Percentiles rank a stretch among this genome's conserved stretches.
phyloP scores from a whole-genome alignment of 92 coral and sea anemone genomes.

The Heteractis magnifica region DNA sequence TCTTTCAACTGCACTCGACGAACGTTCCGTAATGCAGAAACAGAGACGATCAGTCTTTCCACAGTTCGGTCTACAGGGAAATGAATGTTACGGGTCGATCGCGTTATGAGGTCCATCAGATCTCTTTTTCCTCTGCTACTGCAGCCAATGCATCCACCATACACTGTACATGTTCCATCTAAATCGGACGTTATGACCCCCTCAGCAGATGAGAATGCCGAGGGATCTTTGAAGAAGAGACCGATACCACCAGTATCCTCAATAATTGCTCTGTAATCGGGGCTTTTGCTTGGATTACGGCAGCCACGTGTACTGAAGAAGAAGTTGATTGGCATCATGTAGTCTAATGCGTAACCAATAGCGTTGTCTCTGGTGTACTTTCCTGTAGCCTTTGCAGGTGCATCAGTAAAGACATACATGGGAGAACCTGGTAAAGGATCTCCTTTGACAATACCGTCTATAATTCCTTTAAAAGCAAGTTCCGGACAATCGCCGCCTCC shows the following conservation, averaged over 20 bases:
- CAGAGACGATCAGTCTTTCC: conserved; percentile 52
- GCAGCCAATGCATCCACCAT: conserved; percentile 37
- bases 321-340: conserved; percentile 21
- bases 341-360: conserved; percentile 30
- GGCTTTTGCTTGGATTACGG: conserved; percentile 10
- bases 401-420: conserved; percentile 71
- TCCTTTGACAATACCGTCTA: conserved; percentile 49
- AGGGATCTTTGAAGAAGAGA: conserved; percentile 44
- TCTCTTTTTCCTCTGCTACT: conserved; percentile 14
- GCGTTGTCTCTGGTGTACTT: conserved; percentile 54
- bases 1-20: conserved; percentile 43
- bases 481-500: conserved; percentile 34
- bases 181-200: conserved; percentile 38
- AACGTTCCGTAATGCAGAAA: conserved; percentile 28
- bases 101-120: conserved; percentile 1
- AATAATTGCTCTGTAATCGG: conserved; percentile 32
- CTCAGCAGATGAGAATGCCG: conserved; percentile 43
- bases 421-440: conserved; percentile 46
- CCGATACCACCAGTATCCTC: conserved; percentile 62
- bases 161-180: conserved; percentile 57
- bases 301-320: conserved; percentile 39
- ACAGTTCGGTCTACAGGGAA: conserved; percentile 75
- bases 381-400: conserved; percentile 37
- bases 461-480: conserved; percentile 50
- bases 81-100: neutral